Percentiles rank a stretch among this genome's conserved stretches.
Conservation (phyloP, 2,888 invertebrate genomes). For the Hirtodrosophila duncani region DNA sequence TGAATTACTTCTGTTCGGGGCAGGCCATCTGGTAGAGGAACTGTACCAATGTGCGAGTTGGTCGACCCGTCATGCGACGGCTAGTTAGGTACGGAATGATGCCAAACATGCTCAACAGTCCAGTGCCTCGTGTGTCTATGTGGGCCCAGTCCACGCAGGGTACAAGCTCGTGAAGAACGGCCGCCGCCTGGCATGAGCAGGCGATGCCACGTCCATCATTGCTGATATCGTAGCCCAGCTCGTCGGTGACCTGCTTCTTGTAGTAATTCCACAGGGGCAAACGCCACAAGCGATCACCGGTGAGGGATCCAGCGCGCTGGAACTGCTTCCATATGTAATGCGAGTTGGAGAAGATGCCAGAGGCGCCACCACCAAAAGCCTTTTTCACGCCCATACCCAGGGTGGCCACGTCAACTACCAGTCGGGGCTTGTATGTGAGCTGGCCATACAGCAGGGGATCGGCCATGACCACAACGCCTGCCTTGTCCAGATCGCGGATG, state of each 20-base stretch:
- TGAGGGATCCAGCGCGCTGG: slow-evolving; percentile 79
- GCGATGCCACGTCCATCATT: slow-evolving; percentile 81
- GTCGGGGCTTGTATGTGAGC: slow-evolving; percentile 80
- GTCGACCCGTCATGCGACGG: slow-evolving; percentile 82
- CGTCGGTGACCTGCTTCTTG: slow-evolving; percentile 70
- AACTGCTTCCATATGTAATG: slow-evolving; percentile 80
- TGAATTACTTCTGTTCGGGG: slow-evolving; percentile 60
- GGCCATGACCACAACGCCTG: slow-evolving; percentile 87
- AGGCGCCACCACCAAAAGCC: slow-evolving; percentile 80
- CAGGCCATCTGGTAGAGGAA: slow-evolving; percentile 79
- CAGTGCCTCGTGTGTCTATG: slow-evolving; percentile 86
- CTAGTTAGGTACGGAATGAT: slow-evolving; percentile 82
- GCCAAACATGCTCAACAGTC: slow-evolving; percentile 80
- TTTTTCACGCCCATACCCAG: slow-evolving; percentile 78
- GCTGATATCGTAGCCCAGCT: slow-evolving; percentile 80
- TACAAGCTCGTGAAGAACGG: slow-evolving; percentile 84
- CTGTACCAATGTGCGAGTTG: slow-evolving; percentile 81
- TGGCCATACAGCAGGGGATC: slow-evolving; percentile 89
- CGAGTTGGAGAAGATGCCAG: slow-evolving; percentile 81
- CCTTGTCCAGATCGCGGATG: slow-evolving; percentile 82
- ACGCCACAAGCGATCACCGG: slow-evolving; percentile 83
- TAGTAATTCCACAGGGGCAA: slow-evolving; percentile 81
- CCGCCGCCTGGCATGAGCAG: slow-evolving; percentile 84
- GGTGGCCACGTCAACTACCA: slow-evolving; percentile 82
- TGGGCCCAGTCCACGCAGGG: slow-evolving; percentile 84